These are phyloP conservation scores for Anomalospiza imberbis DNA, from an alignment of 2,797 vertebrate species.

Conservation along the genomic window DNA sequence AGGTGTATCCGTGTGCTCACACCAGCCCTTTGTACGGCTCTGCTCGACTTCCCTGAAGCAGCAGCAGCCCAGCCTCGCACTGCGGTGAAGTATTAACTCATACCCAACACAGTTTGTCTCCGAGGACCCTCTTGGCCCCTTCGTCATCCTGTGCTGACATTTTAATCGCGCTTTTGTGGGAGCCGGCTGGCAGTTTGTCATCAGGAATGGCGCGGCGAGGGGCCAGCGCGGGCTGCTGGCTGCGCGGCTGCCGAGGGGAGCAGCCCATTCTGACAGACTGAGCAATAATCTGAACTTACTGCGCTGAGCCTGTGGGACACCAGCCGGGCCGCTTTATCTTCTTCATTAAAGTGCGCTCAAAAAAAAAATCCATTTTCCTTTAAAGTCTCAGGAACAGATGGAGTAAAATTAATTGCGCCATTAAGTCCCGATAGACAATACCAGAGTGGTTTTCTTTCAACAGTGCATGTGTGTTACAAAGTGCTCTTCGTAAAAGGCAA, in stretches of 20 bases:
- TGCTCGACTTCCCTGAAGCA: constrained; percentile 43
- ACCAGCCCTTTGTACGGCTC: constrained; percentile 49
- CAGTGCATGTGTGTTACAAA: constrained; percentile 88
- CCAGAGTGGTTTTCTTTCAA: constrained; percentile 90
- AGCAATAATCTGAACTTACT: constrained; percentile 92
- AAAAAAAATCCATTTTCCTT: constrained; percentile 93
- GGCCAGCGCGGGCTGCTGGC: constrained; percentile 78
- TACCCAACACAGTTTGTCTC: constrained; percentile 83
- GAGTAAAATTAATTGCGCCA: constrained; percentile 97
- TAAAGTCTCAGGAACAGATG: constrained; percentile 96
- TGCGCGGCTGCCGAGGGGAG: constrained; percentile 78
- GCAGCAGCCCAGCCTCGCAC: constrained; percentile 69
- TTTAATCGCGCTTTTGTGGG: constrained; percentile 89
- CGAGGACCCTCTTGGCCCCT: constrained; percentile 81
- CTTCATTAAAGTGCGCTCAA: constrained; percentile 96
- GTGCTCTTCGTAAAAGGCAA: constrained; percentile 91
- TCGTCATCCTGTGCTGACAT: constrained; percentile 85
- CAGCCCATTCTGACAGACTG: constrained; percentile 84
- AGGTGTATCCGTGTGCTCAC: background rate
- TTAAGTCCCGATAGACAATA: constrained; percentile 93
- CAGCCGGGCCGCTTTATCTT: constrained; percentile 91
- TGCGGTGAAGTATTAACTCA: constrained; percentile 85
- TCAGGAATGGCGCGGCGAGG: constrained; percentile 80
- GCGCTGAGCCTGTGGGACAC: constrained; percentile 86
- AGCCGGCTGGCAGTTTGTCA: constrained; percentile 85